Evolutionary conservation across 2,113 vertebrate species (phyloP).

Genomic region (Silurus meridionalis): DNA sequence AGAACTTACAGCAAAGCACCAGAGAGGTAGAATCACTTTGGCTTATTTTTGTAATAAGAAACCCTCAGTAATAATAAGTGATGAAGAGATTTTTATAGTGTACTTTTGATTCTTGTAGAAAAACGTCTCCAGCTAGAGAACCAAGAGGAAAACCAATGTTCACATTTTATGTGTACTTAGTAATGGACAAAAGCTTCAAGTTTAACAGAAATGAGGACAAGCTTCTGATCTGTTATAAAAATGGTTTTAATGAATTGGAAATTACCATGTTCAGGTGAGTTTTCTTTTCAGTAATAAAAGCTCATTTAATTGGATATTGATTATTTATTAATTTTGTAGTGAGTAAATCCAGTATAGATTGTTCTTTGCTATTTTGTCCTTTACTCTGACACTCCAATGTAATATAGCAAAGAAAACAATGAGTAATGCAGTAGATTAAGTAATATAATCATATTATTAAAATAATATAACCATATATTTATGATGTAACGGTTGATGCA

Average conservation of each 20-base stretch:
- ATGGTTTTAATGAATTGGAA: rapidly evolving
- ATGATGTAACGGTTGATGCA: not conserved
- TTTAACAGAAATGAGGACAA: constrained; percentile 38
- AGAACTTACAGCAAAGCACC: not conserved
- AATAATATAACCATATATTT: not conserved
- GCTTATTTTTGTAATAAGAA: not conserved
- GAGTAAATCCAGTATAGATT: not conserved
- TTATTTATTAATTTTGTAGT: not conserved
- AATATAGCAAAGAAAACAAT: not conserved
- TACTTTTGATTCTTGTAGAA: constrained; percentile 13
- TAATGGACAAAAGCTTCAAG: constrained; percentile 65
- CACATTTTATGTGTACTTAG: constrained; percentile 65
- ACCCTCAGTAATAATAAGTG: not conserved
- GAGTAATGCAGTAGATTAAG: not conserved
- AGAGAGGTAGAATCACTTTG: constrained; percentile 24
- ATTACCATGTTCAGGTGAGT: constrained; percentile 62
- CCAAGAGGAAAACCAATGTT: constrained; percentile 46
- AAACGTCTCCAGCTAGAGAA: constrained; percentile 43
- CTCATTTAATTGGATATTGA: not conserved
- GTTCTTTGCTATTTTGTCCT: not conserved
- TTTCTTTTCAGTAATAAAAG: not conserved
- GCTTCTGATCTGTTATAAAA: rapidly evolving
- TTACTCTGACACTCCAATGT: not conserved
- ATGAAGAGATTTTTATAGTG: no score
- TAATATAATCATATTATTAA: not conserved